Conservation (phyloP, 1,140 invertebrate genomes). For the Drosophila athabasca region DNA sequence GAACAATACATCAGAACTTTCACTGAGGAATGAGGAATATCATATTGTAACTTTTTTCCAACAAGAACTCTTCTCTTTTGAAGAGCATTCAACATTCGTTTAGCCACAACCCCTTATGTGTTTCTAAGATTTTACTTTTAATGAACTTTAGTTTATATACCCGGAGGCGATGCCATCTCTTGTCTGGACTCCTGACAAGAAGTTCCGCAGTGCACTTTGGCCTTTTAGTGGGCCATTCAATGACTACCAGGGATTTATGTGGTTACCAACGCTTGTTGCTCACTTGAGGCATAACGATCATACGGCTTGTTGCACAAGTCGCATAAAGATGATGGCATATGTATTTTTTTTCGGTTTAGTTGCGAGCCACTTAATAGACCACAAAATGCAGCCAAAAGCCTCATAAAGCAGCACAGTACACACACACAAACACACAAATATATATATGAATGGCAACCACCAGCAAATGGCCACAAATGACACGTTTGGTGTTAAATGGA, state of each 20-base stretch:
- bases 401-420: slow-evolving; percentile 50
- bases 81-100: slow-evolving; percentile 11
- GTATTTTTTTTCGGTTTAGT: slow-evolving; percentile 61
- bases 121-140: slow-evolving; percentile 49
- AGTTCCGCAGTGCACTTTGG: slow-evolving; percentile 52
- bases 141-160: slow-evolving; percentile 63
- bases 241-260: slow-evolving; percentile 33
- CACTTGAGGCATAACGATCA: slow-evolving; percentile 57
- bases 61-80: neutral
- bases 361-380: slow-evolving; percentile 77
- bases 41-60: neutral
- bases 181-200: slow-evolving; percentile 24
- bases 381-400: slow-evolving; percentile 69
- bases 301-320: slow-evolving; percentile 60
- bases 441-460: slow-evolving; percentile 30
- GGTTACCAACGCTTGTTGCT: slow-evolving; percentile 62
- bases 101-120: slow-evolving; percentile 1
- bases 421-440: slow-evolving; percentile 8
- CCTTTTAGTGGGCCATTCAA: slow-evolving; percentile 47
- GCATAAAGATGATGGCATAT: slow-evolving; percentile 71
- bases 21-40: neutral
- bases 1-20: no score
- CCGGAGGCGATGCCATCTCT: neutral
- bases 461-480: slow-evolving; percentile 76
- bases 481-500: slow-evolving; percentile 81